phyloP scores from a whole-genome alignment of 37 sponge, comb jelly and placozoan genomes.

The Lycopodina hypogea region DNA sequence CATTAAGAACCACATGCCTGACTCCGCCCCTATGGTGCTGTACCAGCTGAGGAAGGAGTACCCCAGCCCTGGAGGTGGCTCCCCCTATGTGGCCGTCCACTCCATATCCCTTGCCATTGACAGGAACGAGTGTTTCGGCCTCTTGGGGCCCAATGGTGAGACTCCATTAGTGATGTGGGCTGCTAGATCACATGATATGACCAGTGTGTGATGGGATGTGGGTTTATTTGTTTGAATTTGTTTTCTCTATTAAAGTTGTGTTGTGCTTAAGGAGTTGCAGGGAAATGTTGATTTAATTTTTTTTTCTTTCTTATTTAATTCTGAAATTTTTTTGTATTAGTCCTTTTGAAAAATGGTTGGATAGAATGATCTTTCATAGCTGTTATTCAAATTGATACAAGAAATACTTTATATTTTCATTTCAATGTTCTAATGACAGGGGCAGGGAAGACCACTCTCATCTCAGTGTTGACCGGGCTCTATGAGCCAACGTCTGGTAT shows the following conservation, averaged over 20 bases:
- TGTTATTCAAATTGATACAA: no score
- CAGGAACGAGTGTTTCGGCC: conserved; percentile 80
- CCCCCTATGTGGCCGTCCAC: conserved; percentile 70
- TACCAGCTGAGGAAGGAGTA: conserved; percentile 77
- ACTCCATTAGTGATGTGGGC: no score
- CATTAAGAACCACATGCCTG: conserved; percentile 28
- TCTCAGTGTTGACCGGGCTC: conserved; percentile 77
- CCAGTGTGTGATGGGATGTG: no score
- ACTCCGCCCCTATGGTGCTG: conserved; percentile 63
- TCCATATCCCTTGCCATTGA: conserved; percentile 62
- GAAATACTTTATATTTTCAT: not conserved
- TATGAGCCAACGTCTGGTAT: conserved; percentile 68
- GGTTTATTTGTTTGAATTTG: no score
- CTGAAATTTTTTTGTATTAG: no score
- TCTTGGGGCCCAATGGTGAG: conserved; percentile 79
- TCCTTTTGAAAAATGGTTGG: no score
- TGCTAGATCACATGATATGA: not conserved
- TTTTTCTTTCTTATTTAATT: no score
- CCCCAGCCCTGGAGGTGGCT: conserved; percentile 40
- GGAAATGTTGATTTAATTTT: no score
- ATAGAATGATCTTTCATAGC: no score
- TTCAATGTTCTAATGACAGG: conserved; percentile 18
- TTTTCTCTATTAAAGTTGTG: no score
- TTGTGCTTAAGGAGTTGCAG: no score
- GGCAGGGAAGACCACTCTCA: conserved; percentile 84